Conservation (phyloP, 2,113 vertebrate species). For the Forbesichthys agassizii region DNA sequence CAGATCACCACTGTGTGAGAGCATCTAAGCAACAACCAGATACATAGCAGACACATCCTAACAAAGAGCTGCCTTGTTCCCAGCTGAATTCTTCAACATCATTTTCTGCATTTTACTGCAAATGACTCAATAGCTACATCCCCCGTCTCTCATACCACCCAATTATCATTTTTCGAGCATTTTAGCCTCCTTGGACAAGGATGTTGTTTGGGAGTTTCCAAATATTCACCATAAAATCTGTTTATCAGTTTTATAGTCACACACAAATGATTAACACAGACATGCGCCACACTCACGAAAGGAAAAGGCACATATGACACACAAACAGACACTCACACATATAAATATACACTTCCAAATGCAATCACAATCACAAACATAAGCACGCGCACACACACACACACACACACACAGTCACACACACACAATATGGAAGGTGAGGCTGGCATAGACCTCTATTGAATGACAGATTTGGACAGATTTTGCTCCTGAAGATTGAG, state of each 20-base stretch:
- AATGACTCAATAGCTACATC: conserved; percentile 70
- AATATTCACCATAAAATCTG: conserved; percentile 36
- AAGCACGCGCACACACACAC: conserved; percentile 7
- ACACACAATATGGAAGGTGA: conserved; percentile 3
- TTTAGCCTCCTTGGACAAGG: conserved; percentile 33
- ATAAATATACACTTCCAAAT: neutral
- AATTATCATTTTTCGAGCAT: conserved; percentile 64
- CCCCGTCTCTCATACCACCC: conserved; percentile 59
- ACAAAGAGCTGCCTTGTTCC: conserved; percentile 68
- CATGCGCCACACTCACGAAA: neutral
- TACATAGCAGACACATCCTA: conserved; percentile 34
- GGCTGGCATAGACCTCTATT: neutral
- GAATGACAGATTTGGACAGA: conserved; percentile 9
- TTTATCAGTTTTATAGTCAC: neutral
- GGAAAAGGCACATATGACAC: neutral
- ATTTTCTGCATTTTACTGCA: conserved; percentile 72
- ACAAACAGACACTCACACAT: neutral
- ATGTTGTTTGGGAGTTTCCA: conserved; percentile 47
- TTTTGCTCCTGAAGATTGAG: conserved; percentile 15
- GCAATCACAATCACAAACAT: neutral
- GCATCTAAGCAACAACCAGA: conserved; percentile 55
- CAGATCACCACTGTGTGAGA: conserved; percentile 47
- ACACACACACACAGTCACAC: neutral
- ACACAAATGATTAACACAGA: neutral
- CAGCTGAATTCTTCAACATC: conserved; percentile 66